These are phyloP conservation scores for Drosophila littoralis DNA, from an alignment of 1,140 invertebrate genomes.

Conservation along the genomic window DNA sequence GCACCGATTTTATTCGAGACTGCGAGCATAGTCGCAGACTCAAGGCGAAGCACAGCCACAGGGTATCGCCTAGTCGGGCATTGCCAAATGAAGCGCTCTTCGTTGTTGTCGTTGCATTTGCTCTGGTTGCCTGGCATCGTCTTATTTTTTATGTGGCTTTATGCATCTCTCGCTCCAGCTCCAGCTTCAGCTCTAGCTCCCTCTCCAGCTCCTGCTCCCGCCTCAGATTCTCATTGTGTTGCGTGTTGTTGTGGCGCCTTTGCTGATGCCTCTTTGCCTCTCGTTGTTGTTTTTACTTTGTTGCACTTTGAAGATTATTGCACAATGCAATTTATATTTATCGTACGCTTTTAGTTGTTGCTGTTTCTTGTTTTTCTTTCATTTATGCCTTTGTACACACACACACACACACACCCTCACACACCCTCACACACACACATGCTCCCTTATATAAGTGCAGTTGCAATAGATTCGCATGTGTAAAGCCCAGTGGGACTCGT, in stretches of 20 bases:
- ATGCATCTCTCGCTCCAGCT: slow-evolving; percentile 12
- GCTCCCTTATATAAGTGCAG: slow-evolving; percentile 1
- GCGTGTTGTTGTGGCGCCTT: slow-evolving; percentile 24
- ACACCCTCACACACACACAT: slow-evolving; percentile 4
- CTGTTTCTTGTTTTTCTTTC: slow-evolving; percentile 71
- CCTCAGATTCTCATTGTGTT: slow-evolving; percentile 57
- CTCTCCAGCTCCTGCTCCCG: slow-evolving; percentile 9
- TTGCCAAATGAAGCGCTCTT: too few species aligned
- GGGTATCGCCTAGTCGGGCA: too few species aligned
- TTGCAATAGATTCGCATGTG: neutral
- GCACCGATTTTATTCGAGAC: too few species aligned
- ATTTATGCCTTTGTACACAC: slow-evolving; percentile 63
- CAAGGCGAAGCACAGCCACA: too few species aligned
- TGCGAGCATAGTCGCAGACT: too few species aligned
- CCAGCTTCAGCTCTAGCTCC: neutral
- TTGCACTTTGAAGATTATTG: slow-evolving; percentile 81
- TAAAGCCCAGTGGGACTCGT: slow-evolving; percentile 14
- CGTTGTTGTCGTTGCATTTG: slow-evolving; percentile 26
- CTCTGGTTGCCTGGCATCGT: slow-evolving; percentile 27
- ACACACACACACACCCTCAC: slow-evolving; percentile 9
- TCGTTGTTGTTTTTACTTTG: slow-evolving; percentile 66
- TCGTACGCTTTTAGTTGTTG: slow-evolving; percentile 77
- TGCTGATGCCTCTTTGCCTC: slow-evolving; percentile 33
- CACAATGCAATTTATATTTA: slow-evolving; percentile 81
- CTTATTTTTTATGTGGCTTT: slow-evolving; percentile 70